Conservation (phyloP, 2,888 invertebrate genomes). For the Campopleginae sp. region DNA sequence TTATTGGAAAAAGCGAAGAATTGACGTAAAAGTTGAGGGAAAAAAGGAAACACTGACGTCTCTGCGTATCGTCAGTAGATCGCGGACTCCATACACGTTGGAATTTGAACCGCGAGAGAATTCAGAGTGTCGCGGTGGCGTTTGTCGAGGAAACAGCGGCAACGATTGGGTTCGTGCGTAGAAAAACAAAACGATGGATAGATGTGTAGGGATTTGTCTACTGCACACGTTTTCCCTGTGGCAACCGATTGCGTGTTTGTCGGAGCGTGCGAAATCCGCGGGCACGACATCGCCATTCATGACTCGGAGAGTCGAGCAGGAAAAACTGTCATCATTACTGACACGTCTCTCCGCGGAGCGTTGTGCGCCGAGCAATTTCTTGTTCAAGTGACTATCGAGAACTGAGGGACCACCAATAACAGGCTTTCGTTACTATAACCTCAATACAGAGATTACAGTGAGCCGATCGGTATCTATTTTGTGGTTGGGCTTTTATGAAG, state of each 20-base stretch:
- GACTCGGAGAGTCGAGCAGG: background rate
- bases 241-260: background rate
- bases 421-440: background rate
- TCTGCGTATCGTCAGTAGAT: background rate
- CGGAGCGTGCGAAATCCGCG: background rate
- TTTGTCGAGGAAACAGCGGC: background rate
- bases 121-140: background rate
- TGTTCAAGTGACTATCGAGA: background rate
- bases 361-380: background rate
- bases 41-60: background rate
- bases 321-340: background rate
- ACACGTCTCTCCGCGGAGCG: background rate
- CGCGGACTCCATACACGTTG: background rate
- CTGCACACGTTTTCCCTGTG: background rate
- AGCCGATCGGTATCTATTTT: conserved; percentile 33
- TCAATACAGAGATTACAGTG: conserved; percentile 20
- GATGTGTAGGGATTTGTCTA: background rate
- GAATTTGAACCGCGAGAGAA: background rate
- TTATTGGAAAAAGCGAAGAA: background rate
- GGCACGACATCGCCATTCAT: background rate
- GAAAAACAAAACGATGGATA: background rate
- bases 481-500: conserved; percentile 56
- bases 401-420: background rate
- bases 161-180: background rate
- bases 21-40: background rate